Percentiles rank a stretch among this genome's conserved stretches.
phyloP scores from a whole-genome alignment of 2,888 invertebrate species.

The Melieria crassipennis region DNA sequence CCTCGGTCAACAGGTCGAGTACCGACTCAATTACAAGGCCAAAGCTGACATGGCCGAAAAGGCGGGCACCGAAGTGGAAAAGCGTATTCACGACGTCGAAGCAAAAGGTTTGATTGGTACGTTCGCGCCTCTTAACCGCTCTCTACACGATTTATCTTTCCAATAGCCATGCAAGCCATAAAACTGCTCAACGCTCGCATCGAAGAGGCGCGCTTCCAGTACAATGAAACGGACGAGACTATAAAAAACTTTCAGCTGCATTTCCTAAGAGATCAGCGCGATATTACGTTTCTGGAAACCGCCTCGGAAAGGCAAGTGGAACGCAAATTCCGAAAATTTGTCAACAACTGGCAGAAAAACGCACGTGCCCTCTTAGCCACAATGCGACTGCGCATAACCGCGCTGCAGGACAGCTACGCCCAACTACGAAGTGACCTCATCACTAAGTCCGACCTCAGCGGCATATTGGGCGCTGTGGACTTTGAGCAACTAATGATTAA shows the following conservation, averaged over 20 bases:
- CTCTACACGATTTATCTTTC: not conserved
- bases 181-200: constrained; percentile 64
- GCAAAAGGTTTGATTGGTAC: constrained; percentile 44
- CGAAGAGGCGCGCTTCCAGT: constrained; percentile 67
- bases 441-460: constrained; percentile 68
- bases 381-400: constrained; percentile 67
- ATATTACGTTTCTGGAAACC: constrained; percentile 50
- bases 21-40: constrained; percentile 56
- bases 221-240: constrained; percentile 67
- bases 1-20: constrained; percentile 42
- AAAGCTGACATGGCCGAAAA: constrained; percentile 62
- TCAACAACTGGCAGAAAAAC: constrained; percentile 69
- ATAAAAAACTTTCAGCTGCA: constrained; percentile 64
- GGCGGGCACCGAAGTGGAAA: constrained; percentile 54
- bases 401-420: constrained; percentile 66
- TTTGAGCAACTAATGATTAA: constrained; percentile 71
- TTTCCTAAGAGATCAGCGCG: constrained; percentile 53
- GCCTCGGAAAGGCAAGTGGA: constrained; percentile 60
- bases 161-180: constrained; percentile 52
- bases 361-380: constrained; percentile 68
- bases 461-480: constrained; percentile 69
- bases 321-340: constrained; percentile 64
- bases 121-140: not conserved
- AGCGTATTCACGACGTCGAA: constrained; percentile 50
- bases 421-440: constrained; percentile 60